Base-by-base conservation (phyloP, 2,888 invertebrate genomes). In the Drosophila barbarae region DNA sequence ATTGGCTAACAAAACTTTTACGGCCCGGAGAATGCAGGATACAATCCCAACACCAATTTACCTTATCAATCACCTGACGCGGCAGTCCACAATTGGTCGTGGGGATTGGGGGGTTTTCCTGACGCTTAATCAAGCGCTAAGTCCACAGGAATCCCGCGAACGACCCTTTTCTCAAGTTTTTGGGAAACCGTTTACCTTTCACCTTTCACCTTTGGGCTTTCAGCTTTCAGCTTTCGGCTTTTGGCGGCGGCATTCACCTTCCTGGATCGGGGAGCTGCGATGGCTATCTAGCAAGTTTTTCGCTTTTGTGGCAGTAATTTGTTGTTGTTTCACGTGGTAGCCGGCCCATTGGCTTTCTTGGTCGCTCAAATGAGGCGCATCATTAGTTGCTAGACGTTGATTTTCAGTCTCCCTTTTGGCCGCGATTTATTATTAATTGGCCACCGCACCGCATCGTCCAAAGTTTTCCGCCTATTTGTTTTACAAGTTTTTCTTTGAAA, bases 391-490 rank as follows among this genome's bases (percentile, higher is more conserved):
- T 35, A 15, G 66, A 49, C 51, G 71, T 71, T 76, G 69, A 67
- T 73, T 82, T 61, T 21, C 50, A 46, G 56, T 35, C 47, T 28
- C 36, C 52, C 21, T 32, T 8, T 42, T 47, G 35, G 61, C 52
- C 47, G 63, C 77, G 76, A 80, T 83, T 77, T 80, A 83, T 80
- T 80, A 80, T 80, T 80, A 80, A 80, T 80, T 80, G 79, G 77
- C 71, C 55, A 15, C 6, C 72, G 49, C 67, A 46, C 67, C 69
- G 55, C 74, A 49, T 69, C 68, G 57, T 54, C 60, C 30, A 64
- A 76, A 80, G 65, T 71, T 50, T 60, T 63, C 67, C 52, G 73
- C 72, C 77, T 75, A 79, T 82, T 79, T 79, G 73, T 57, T 60
- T 21, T 36, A 54, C 53, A 58, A 67, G 58, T 77, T 68, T 59